phyloP scores from a whole-genome alignment of 2,888 invertebrate genomes.

The Drepana falcataria region DNA sequence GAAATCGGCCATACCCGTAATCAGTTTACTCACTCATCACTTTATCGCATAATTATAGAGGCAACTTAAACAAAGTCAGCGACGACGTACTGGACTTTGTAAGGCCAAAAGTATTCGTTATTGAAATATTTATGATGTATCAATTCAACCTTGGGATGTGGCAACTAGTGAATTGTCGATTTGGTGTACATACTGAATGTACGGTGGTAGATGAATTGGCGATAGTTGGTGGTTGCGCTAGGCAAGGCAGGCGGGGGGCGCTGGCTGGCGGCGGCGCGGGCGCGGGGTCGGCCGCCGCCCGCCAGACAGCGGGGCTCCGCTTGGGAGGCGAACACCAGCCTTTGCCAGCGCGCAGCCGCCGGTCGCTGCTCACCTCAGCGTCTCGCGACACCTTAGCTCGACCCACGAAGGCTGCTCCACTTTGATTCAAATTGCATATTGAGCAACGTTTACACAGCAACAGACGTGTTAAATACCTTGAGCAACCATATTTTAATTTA shows the following conservation, averaged over 20 bases:
- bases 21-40: neutral
- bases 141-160: slow-evolving; percentile 38
- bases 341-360: slow-evolving; percentile 44
- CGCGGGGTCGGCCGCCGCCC: slow-evolving; percentile 43
- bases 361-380: slow-evolving; percentile 50
- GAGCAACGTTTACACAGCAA: slow-evolving; percentile 32
- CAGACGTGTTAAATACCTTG: slow-evolving; percentile 26
- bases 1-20: neutral
- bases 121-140: slow-evolving; percentile 35
- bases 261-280: slow-evolving; percentile 25
- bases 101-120: slow-evolving; percentile 18
- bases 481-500: slow-evolving; percentile 15
- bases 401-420: slow-evolving; percentile 70
- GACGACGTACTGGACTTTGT: slow-evolving; percentile 10
- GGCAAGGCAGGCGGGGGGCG: slow-evolving; percentile 42
- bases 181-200: slow-evolving; percentile 29
- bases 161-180: slow-evolving; percentile 43
- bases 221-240: slow-evolving; percentile 62
- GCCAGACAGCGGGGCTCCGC: slow-evolving; percentile 80
- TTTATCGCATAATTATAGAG: neutral
- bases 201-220: slow-evolving; percentile 58
- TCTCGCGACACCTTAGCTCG: slow-evolving; percentile 64
- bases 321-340: slow-evolving; percentile 75
- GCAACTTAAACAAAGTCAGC: slow-evolving; percentile 9
- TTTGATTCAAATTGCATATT: slow-evolving; percentile 62